Conservation (phyloP, 2,888 invertebrate genomes). For the Protophormia terraenovae region DNA sequence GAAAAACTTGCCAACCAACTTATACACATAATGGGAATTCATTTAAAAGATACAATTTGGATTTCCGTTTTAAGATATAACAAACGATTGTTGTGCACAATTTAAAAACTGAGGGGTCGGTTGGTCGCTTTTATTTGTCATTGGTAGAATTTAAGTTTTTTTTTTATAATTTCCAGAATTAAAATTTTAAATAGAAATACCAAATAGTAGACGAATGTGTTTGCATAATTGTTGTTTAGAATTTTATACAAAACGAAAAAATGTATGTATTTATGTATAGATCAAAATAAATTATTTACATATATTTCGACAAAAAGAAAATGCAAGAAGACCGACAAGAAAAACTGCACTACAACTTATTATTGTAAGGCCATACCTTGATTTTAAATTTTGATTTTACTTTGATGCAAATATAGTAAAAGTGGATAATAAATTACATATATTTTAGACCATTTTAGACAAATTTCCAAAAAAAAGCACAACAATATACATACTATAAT, state of each 20-base stretch:
- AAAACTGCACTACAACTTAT: background rate
- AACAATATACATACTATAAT: no score
- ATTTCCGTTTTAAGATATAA: constrained; percentile 50
- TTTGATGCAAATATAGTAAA: no score
- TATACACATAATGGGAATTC: constrained; percentile 41
- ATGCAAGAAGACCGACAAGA: background rate
- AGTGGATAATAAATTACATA: no score
- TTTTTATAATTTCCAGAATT: constrained; percentile 10
- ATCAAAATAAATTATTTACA: background rate
- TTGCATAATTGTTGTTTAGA: constrained; percentile 14
- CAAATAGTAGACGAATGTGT: background rate
- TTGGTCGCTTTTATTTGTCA: background rate
- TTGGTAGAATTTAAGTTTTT: constrained; percentile 2
- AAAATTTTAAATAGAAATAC: constrained; percentile 33
- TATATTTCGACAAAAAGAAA: background rate
- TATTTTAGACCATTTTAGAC: no score
- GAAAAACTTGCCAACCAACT: constrained; percentile 26
- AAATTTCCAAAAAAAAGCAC: no score
- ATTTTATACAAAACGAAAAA: constrained; percentile 1
- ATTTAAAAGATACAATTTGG: constrained; percentile 48
- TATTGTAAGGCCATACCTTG: no score
- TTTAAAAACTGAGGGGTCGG: constrained; percentile 10
- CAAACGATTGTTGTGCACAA: constrained; percentile 19
- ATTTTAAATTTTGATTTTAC: no score
- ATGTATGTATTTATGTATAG: background rate